Evolutionary conservation across 2,113 vertebrate genomes (phyloP).

Genomic region (Neolamprologus tretocephalus): DNA sequence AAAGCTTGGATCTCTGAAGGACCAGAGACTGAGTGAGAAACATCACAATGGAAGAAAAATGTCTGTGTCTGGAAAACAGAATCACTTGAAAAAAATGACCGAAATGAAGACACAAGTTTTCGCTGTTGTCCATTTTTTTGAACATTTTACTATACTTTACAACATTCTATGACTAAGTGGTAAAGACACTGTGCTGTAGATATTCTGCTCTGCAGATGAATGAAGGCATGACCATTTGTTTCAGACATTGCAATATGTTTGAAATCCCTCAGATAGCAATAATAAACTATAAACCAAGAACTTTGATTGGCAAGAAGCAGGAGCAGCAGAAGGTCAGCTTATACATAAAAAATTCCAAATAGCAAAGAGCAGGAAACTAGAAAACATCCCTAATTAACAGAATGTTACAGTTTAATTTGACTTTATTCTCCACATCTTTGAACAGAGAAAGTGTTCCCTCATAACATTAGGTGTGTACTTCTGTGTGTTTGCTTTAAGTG

Average conservation of each 20-base stretch:
- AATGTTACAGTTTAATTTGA: neutral
- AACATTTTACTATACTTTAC: neutral
- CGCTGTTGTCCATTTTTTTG: neutral
- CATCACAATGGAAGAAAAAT: neutral
- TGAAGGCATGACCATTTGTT: neutral
- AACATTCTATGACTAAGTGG: neutral
- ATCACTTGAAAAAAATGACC: neutral
- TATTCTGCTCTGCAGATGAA: neutral
- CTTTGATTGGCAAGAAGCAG: accelerated
- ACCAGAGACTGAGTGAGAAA: neutral
- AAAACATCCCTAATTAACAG: neutral
- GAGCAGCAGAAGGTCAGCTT: neutral
- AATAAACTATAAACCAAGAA: neutral
- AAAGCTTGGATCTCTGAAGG: slow-evolving; percentile 71
- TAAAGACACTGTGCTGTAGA: neutral
- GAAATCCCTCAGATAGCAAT: neutral
- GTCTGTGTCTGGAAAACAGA: neutral
- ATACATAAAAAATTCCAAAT: neutral
- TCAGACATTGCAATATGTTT: neutral
- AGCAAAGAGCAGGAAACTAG: neutral
- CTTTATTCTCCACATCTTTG: neutral
- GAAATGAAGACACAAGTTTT: accelerated
- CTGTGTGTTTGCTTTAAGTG: neutral
- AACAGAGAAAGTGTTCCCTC: neutral
- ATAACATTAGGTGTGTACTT: neutral